A percentile compares a stretch with the other conserved stretches of the same genome.
Evolutionary conservation across 92 coral and sea anemone genomes (phyloP).

Genomic region (Palythoa caribaeorum): DNA sequence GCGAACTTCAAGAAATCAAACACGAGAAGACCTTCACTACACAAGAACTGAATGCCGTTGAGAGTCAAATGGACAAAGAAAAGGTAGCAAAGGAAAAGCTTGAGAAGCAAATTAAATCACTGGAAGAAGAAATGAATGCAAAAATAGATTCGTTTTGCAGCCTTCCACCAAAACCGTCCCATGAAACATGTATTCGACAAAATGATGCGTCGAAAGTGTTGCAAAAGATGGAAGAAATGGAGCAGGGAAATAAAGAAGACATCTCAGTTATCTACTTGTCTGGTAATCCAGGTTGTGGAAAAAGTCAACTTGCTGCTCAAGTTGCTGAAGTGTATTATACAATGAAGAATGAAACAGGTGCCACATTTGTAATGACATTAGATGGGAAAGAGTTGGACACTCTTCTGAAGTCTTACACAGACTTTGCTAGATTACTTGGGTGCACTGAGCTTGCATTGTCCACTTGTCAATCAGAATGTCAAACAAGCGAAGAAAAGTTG

Average conservation of each 20-base stretch:
- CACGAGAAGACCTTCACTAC: neutral
- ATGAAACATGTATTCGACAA: constrained; percentile 30
- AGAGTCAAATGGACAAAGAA: constrained; percentile 11
- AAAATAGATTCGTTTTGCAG: neutral
- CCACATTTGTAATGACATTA: constrained; percentile 57
- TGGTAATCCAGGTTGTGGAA: constrained; percentile 19
- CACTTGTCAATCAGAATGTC: neutral
- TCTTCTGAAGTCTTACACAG: constrained; percentile 47
- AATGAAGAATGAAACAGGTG: neutral
- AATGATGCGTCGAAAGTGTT: constrained; percentile 26
- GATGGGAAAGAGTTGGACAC: constrained; percentile 48
- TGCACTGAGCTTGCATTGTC: constrained; percentile 45
- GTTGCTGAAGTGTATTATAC: constrained; percentile 24
- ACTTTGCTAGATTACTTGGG: constrained; percentile 45
- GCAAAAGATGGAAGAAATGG: constrained; percentile 26
- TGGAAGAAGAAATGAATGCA: no score
- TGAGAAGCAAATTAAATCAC: no score
- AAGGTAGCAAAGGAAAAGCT: neutral
- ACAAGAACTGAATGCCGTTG: neutral
- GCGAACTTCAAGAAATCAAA: constrained; percentile 20
- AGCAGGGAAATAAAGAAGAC: constrained; percentile 12
- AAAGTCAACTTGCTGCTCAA: neutral
- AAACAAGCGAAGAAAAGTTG: constrained; percentile 26
- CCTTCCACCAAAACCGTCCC: constrained; percentile 65
- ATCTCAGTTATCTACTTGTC: constrained; percentile 38